Percentiles rank a stretch among this genome's conserved stretches.
Evolutionary conservation across 2,888 invertebrate genomes (phyloP).

Genomic region (Dynastes tityus): DNA sequence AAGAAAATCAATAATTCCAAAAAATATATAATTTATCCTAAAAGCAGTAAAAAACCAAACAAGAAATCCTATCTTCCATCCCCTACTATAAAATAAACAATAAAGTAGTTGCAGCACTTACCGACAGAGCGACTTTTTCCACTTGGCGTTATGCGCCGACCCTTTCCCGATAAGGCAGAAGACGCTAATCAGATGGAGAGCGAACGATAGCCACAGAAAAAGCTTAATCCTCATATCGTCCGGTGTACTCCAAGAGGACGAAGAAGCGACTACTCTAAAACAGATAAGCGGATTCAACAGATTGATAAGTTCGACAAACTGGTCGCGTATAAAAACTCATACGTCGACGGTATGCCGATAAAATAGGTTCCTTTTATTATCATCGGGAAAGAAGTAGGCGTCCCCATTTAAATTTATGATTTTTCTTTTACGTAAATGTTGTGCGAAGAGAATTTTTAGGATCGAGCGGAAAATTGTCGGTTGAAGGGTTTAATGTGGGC

Average conservation of each 20-base stretch:
- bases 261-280: conserved; percentile 9
- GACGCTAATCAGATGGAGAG: conserved; percentile 16
- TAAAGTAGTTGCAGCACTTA: background rate
- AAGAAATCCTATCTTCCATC: background rate
- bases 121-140: conserved; percentile 38
- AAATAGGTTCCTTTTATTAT: background rate
- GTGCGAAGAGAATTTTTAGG: background rate
- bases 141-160: conserved; percentile 25
- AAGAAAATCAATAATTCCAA: background rate
- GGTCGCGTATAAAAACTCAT: background rate
- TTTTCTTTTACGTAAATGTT: conserved; percentile 17
- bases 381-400: background rate
- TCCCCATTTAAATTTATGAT: conserved; percentile 27
- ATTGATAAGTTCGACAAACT: conserved; percentile 7
- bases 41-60: background rate
- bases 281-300: conserved; percentile 36
- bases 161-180: conserved; percentile 20
- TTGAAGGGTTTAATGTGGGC: background rate
- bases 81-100: background rate
- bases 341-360: background rate
- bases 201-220: conserved; percentile 38
- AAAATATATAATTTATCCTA: background rate
- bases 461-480: background rate
- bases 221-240: conserved; percentile 24
- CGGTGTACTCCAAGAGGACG: background rate